A percentile compares a stretch with the other conserved stretches of the same genome.
Evolutionary conservation across 2,113 vertebrate species (phyloP).

Genomic region (Plestiodon gilberti): DNA sequence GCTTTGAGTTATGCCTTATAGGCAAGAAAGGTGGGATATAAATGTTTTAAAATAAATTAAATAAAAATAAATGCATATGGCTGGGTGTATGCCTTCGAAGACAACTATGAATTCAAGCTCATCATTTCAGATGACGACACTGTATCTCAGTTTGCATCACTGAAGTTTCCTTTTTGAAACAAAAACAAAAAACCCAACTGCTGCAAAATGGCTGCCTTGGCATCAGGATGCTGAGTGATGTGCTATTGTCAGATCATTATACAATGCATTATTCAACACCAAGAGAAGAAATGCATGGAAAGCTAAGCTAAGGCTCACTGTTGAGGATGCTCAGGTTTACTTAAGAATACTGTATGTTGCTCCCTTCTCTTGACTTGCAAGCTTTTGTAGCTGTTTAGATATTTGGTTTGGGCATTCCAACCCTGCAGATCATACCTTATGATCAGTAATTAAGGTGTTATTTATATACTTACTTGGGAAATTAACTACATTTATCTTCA

Average conservation of each 20-base stretch:
- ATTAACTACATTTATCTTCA: conserved; percentile 50
- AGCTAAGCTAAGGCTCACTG: neutral
- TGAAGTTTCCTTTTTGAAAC: accelerated
- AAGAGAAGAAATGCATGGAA: neutral
- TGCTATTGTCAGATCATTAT: neutral
- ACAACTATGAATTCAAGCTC: neutral
- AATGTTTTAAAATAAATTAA: no score
- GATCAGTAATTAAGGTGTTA: conserved; percentile 65
- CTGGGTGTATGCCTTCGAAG: neutral
- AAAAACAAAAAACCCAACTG: neutral
- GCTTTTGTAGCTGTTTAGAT: conserved; percentile 15
- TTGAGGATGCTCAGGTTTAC: accelerated
- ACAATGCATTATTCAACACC: accelerated
- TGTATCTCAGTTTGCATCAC: accelerated
- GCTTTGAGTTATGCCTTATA: no score
- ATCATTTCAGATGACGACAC: neutral
- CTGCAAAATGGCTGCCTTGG: neutral
- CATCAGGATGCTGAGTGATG: neutral
- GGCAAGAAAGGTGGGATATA: no score
- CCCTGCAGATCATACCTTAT: conserved; percentile 58
- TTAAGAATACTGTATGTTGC: neutral
- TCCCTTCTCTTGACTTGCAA: conserved; percentile 34
- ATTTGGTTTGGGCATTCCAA: conserved; percentile 48
- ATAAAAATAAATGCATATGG: neutral
- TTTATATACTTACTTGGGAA: conserved; percentile 50